These are phyloP conservation scores for Marmota monax DNA, from an alignment of 2,113 vertebrate species.

Conservation along the genomic window DNA sequence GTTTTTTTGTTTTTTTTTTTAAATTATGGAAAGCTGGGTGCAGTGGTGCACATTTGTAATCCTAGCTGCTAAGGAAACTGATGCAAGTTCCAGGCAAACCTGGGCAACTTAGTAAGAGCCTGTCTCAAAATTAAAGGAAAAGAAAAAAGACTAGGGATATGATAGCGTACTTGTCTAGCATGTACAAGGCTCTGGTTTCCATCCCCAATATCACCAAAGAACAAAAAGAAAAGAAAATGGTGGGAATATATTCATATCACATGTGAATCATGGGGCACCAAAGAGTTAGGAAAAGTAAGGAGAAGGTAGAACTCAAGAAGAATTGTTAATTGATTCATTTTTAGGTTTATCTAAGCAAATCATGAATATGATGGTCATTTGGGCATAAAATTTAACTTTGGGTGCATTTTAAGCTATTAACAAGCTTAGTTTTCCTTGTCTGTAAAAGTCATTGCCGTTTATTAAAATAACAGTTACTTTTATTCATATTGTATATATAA, in stretches of 20 bases:
- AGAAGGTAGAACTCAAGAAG: not conserved
- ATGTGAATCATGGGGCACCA: not conserved
- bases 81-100: too few relatives aligned
- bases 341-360: slow-evolving; percentile 33
- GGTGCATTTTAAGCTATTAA: slow-evolving; percentile 36
- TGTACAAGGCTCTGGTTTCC: not conserved
- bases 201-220: not conserved
- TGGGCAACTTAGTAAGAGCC: too few relatives aligned
- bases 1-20: too few relatives aligned
- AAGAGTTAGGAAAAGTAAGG: not conserved
- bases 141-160: not conserved
- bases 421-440: slow-evolving; percentile 33
- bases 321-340: not conserved
- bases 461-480: slow-evolving; percentile 40
- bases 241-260: not conserved
- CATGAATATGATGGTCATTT: slow-evolving; percentile 19
- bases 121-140: too few relatives aligned
- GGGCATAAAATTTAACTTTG: not conserved
- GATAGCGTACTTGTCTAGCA: not conserved
- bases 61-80: too few relatives aligned
- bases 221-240: not conserved
- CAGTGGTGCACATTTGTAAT: too few relatives aligned
- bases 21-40: too few relatives aligned
- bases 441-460: slow-evolving; percentile 30
- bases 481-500: slow-evolving; percentile 22